Percentiles rank a stretch among this genome's conserved stretches.
Conservation (phyloP, 1,140 invertebrate genomes). For the Nasonia giraulti region DNA sequence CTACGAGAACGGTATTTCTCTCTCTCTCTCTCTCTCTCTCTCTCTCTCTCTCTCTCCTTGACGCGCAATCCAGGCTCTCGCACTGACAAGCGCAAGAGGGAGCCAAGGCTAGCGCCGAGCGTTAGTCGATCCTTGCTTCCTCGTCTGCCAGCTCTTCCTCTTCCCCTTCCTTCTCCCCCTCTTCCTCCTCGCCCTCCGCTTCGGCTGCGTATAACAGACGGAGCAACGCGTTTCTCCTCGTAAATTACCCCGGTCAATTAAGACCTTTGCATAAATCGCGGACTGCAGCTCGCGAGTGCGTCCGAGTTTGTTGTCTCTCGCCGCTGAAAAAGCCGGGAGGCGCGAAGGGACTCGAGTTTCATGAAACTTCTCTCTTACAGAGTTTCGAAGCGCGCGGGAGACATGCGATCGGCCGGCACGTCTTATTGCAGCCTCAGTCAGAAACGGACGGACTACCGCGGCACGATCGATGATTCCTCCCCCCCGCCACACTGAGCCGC, state of each 20-base stretch:
- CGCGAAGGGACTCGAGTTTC: conserved; percentile 14
- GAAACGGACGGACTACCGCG: conserved; percentile 27
- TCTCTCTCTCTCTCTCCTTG: conserved; percentile 50
- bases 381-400: background rate
- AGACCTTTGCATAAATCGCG: conserved; percentile 49
- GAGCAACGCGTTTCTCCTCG: conserved; percentile 4
- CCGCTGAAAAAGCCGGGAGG: background rate
- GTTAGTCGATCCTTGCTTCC: conserved; percentile 40
- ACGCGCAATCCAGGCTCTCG: conserved; percentile 15
- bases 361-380: conserved; percentile 20
- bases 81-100: conserved; percentile 6
- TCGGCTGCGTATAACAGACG: background rate
- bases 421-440: background rate
- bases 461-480: background rate
- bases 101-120: background rate
- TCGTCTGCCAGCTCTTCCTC: conserved; percentile 28
- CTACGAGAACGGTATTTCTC: conserved; percentile 68
- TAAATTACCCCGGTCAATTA: conserved; percentile 50
- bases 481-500: no score
- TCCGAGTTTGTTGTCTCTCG: background rate
- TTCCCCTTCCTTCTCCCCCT: background rate
- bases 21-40: conserved; percentile 46
- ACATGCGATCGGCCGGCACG: conserved; percentile 36
- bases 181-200: no score
- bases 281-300: background rate